phyloP scores from a whole-genome alignment of 2,797 vertebrate genomes.

The Malurus leucopterus region DNA sequence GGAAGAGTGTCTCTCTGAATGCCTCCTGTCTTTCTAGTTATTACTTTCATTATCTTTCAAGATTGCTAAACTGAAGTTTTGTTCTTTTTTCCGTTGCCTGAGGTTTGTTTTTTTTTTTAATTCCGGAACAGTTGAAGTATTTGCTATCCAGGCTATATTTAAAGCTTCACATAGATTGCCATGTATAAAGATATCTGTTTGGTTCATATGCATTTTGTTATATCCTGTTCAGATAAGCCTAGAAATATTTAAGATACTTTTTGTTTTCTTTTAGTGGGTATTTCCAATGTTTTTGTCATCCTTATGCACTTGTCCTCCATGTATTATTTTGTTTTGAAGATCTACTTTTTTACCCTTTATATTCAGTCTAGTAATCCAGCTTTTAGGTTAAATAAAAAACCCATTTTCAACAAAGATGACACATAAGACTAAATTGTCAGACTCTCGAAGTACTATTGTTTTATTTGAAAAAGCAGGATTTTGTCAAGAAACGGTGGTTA shows the following conservation, averaged over 20 bases:
- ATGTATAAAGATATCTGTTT: background rate
- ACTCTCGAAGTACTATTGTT: background rate
- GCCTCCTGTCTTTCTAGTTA: background rate
- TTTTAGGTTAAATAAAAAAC: background rate
- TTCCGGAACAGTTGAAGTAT: background rate
- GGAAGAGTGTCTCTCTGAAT: background rate
- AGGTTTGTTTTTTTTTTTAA: background rate
- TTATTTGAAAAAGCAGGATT: background rate
- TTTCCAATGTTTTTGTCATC: background rate
- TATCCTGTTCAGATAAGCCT: background rate
- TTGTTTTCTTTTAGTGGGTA: background rate
- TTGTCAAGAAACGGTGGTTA: background rate
- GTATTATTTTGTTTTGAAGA: background rate
- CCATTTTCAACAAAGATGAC: background rate
- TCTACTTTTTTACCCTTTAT: background rate
- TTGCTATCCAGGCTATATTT: background rate
- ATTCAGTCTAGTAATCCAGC: background rate
- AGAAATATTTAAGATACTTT: background rate
- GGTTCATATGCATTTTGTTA: background rate
- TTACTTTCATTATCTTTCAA: background rate
- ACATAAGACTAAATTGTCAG: background rate
- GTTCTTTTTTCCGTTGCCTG: background rate
- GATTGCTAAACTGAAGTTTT: background rate
- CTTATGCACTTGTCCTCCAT: background rate
- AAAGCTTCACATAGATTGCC: background rate